Conservation (phyloP, 2,888 invertebrate species). For the Callyntrura sp. region DNA sequence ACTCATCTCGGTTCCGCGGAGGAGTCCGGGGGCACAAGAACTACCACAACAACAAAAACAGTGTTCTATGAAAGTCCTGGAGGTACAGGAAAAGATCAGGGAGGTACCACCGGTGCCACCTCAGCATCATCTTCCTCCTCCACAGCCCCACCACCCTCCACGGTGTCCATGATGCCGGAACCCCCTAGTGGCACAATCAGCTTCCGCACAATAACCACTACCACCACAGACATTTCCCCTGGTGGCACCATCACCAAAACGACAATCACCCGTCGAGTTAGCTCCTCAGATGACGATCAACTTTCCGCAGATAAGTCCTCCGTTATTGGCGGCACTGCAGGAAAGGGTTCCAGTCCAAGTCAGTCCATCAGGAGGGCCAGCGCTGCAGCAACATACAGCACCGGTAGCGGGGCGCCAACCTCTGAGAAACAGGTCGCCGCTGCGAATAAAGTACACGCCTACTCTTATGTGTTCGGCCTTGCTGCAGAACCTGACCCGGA, state of each 20-base stretch:
- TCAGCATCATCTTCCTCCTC: not conserved
- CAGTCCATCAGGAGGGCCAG: constrained; percentile 54
- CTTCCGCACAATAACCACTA: constrained; percentile 72
- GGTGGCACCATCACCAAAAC: constrained; percentile 79
- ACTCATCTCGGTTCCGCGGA: constrained; percentile 60
- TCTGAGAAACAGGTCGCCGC: constrained; percentile 22
- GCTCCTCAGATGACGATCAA: constrained; percentile 70
- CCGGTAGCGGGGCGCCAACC: not conserved
- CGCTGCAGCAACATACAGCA: constrained; percentile 43
- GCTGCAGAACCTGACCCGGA: constrained; percentile 78
- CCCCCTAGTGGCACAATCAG: constrained; percentile 60
- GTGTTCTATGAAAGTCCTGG: constrained; percentile 62
- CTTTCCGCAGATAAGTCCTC: constrained; percentile 29
- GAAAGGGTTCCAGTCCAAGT: constrained; percentile 34
- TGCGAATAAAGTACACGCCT: constrained; percentile 76
- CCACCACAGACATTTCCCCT: constrained; percentile 78
- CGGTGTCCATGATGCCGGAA: constrained; percentile 20
- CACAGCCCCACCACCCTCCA: not conserved
- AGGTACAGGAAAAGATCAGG: constrained; percentile 33
- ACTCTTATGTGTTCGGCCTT: constrained; percentile 78
- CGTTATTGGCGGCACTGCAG: not conserved
- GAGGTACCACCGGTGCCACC: not conserved
- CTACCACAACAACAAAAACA: constrained; percentile 70
- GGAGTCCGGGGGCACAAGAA: constrained; percentile 58
- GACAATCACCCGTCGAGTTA: constrained; percentile 78